Evolutionary conservation across 2,113 vertebrate genomes (phyloP).

Genomic region (Etheostoma cragini): DNA sequence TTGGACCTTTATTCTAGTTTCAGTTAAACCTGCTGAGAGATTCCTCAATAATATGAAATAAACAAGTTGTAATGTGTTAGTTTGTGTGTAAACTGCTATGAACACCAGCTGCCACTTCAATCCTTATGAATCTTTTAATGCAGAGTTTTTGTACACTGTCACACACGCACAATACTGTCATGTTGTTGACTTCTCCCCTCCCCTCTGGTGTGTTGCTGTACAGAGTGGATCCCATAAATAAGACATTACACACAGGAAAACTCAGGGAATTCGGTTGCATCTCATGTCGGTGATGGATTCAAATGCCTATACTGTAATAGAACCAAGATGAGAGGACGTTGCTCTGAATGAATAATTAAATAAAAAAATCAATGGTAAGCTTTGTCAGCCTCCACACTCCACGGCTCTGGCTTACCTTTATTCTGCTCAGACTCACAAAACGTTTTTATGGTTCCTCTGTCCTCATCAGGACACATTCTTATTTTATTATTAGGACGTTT

Average conservation of each 20-base stretch:
- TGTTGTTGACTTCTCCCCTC: neutral
- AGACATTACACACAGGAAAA: slow-evolving; percentile 40
- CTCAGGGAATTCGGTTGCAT: slow-evolving; percentile 18
- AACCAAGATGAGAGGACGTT: slow-evolving; percentile 16
- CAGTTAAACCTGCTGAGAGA: neutral
- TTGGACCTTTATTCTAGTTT: neutral
- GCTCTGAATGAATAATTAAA: slow-evolving; percentile 68
- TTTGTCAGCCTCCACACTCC: slow-evolving; percentile 22
- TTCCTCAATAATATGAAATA: neutral
- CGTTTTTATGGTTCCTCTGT: neutral
- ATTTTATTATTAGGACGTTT: neutral
- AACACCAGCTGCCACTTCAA: slow-evolving; percentile 27
- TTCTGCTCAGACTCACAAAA: slow-evolving; percentile 4
- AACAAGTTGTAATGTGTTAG: neutral
- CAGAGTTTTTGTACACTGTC: slow-evolving; percentile 15
- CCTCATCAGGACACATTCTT: slow-evolving; percentile 5
- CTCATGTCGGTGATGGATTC: slow-evolving; percentile 48
- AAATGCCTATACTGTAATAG: slow-evolving; percentile 1
- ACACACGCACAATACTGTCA: neutral
- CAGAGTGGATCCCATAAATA: slow-evolving; percentile 46
- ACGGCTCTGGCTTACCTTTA: neutral
- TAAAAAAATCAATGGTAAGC: slow-evolving; percentile 50
- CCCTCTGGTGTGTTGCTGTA: neutral
- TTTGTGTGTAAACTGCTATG: neutral
- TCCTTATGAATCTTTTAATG: slow-evolving; percentile 50